phyloP scores from a whole-genome alignment of 2,888 invertebrate species.

The Coelinius sp. region DNA sequence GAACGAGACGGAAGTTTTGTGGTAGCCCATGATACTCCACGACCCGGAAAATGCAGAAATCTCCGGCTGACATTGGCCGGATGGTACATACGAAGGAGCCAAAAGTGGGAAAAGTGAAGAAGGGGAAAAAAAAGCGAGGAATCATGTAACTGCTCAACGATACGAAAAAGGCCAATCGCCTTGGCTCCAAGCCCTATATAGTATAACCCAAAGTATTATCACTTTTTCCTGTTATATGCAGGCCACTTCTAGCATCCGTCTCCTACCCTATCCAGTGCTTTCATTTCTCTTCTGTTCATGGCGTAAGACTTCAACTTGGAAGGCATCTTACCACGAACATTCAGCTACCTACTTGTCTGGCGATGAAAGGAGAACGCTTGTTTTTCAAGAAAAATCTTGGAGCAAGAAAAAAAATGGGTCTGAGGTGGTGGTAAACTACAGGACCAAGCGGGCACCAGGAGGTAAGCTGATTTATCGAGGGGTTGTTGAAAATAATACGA shows the following conservation, averaged over 20 bases:
- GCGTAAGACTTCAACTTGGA: constrained; percentile 23
- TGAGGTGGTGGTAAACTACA: constrained; percentile 7
- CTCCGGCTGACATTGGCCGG: constrained; percentile 32
- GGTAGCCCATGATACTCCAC: constrained; percentile 21
- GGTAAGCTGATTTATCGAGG: constrained; percentile 38
- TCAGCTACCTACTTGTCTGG: constrained; percentile 33
- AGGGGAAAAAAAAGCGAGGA: not conserved
- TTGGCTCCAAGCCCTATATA: constrained; percentile 6
- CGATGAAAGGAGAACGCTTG: constrained; percentile 40
- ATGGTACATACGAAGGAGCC: constrained; percentile 21
- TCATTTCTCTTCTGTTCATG: constrained; percentile 27
- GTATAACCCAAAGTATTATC: constrained; percentile 1
- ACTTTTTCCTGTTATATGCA: constrained; percentile 26
- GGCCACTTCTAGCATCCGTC: constrained; percentile 12
- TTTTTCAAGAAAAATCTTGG: constrained; percentile 27
- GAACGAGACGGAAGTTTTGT: constrained; percentile 1
- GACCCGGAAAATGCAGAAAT: constrained; percentile 32
- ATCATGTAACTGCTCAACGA: not conserved
- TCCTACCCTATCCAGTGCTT: not conserved
- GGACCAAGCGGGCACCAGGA: not conserved
- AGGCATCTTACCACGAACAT: constrained; percentile 29
- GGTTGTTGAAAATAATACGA: constrained; percentile 40
- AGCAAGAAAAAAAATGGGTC: constrained; percentile 15
- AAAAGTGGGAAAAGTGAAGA: not conserved
- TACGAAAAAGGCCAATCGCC: constrained; percentile 30